Base-by-base conservation (phyloP, 1,140 invertebrate species). In the Hirudo medicinalis region DNA sequence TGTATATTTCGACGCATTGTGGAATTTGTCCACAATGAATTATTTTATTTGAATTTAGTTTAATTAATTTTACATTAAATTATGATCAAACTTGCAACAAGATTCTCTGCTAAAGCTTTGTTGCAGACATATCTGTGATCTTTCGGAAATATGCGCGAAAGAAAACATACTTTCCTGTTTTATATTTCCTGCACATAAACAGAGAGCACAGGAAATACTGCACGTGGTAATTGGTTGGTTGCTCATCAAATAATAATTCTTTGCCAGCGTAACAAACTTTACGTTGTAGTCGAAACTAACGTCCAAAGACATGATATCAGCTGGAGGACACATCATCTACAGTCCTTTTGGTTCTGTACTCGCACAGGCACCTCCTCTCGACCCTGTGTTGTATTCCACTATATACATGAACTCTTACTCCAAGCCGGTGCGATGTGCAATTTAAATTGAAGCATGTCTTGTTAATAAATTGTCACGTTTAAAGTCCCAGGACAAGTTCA, bases 321-420 rank as follows among this genome's bases (percentile, higher is more conserved):
- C 57, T 4, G 57, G 57, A 13, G 57, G 57, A 0, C 57, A 63
- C 29, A 15, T 15, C 22, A 63, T 63, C 57, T 25, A 32, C 57
- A 25, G 22, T 63, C 57, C 57, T 13, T 63, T 63, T 63, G 57
- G 57, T 13, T 63, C 57, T 32, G 57, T 63, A 13, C 29, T 63
- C 3, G 17, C 22, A 22, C 57, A 63, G 20, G 22, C 57, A n/a
- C 22, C 57, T 63, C 57, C 57, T 63, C 29, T 63, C 11, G 29
- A 63, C 29, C 57, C 57, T n/a, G 29, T 32, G 11, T 32, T 63
- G 22, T 63, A 63, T 63, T 63, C 57, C 29, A 25, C 57, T n/a
- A 63, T 63, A 63, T 63, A 63, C 29, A 63, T 63, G 57, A 32
- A 63, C 57, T 63, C 22, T 32, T 63, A 63, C 57, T 25, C 22